Conservation (phyloP, 2,797 vertebrate species). For the Nasua narica region DNA sequence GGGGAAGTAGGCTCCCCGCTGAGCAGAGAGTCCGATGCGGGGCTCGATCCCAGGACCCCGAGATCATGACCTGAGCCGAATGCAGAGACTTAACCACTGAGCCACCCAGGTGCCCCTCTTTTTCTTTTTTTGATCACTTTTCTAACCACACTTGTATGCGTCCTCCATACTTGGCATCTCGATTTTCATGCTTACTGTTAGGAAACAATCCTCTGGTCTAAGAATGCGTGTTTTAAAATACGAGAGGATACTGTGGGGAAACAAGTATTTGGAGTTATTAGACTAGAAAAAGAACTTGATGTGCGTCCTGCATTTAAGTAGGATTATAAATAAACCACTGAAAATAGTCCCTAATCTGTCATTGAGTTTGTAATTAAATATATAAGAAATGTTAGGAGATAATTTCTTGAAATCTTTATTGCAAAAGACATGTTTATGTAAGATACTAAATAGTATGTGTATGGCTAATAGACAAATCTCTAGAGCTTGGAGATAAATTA, state of each 20-base stretch:
- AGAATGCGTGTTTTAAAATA: not conserved
- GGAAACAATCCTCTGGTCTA: not conserved
- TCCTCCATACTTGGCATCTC: not conserved
- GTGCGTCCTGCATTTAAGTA: not conserved
- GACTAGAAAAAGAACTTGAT: not conserved
- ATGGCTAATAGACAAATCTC: not conserved
- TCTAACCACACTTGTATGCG: not conserved
- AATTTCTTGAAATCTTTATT: not conserved
- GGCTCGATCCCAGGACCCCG: too few species aligned
- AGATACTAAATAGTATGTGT: not conserved
- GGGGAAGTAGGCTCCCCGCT: too few species aligned
- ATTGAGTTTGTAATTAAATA: not conserved
- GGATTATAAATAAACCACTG: not conserved
- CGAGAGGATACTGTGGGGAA: not conserved
- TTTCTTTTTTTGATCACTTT: not conserved
- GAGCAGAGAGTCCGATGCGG: too few species aligned
- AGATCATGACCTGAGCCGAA: too few species aligned
- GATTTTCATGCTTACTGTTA: not conserved
- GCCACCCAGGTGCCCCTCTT: too few species aligned
- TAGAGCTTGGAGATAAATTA: not conserved
- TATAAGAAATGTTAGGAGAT: not conserved
- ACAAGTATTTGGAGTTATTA: not conserved
- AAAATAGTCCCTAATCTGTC: not conserved
- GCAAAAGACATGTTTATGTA: not conserved
- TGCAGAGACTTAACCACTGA: too few species aligned